phyloP scores from a whole-genome alignment of 2,113 vertebrate species.

The Labrus mixtus region DNA sequence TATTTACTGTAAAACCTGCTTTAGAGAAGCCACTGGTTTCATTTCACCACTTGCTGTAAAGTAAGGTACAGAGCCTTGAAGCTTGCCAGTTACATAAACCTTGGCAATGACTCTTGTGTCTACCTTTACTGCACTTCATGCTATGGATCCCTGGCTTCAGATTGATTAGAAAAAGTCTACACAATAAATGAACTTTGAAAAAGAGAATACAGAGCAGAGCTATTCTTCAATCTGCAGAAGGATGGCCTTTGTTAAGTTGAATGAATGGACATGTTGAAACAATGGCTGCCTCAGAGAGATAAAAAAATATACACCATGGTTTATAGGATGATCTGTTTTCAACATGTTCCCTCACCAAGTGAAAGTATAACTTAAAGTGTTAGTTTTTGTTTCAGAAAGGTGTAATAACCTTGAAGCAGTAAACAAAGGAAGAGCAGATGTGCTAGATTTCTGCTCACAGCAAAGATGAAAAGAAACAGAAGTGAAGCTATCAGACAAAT shows the following conservation, averaged over 20 bases:
- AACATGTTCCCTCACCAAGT: background rate
- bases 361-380: background rate
- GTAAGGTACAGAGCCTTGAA: background rate
- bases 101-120: constrained; percentile 17
- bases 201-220: background rate
- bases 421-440: constrained; percentile 12
- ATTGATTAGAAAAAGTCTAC: constrained; percentile 20
- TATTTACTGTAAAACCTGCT: constrained; percentile 21
- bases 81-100: constrained; percentile 10
- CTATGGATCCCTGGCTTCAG: background rate
- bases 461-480: background rate
- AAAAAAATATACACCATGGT: background rate
- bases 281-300: constrained; percentile 1
- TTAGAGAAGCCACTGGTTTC: constrained; percentile 31
- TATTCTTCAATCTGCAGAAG: constrained; percentile 12
- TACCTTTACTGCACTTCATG: constrained; percentile 4
- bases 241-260: constrained; percentile 8
- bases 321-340: background rate
- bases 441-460: constrained; percentile 6
- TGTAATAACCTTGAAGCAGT: constrained; percentile 4
- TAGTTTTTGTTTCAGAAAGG: constrained; percentile 37
- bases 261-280: constrained; percentile 27
- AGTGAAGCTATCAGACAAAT: constrained; percentile 23
- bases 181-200: constrained; percentile 1
- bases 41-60: constrained; percentile 24